A percentile compares a stretch with the other conserved stretches of the same genome.
These are phyloP conservation scores for Drosophila ogumai DNA, from an alignment of 1,140 invertebrate species.

Conservation along the genomic window DNA sequence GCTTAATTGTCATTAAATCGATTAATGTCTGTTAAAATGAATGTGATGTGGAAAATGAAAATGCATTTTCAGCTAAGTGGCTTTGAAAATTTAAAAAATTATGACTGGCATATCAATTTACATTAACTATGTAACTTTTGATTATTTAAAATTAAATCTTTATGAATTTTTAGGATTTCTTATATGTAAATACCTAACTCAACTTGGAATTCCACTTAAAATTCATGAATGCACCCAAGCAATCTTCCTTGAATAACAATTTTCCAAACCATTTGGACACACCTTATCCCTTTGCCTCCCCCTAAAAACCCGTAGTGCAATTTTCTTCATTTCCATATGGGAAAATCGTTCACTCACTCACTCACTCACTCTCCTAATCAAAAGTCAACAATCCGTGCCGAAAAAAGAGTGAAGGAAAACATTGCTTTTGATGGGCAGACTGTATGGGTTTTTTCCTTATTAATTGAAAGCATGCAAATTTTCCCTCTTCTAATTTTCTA, in stretches of 20 bases:
- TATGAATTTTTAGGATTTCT: background rate
- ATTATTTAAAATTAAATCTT: background rate
- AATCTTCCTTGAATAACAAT: constrained; percentile 7
- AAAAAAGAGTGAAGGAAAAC: constrained; percentile 33
- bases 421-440: constrained; percentile 19
- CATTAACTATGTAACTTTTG: background rate
- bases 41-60: constrained; percentile 16
- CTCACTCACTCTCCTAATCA: constrained; percentile 16
- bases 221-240: background rate
- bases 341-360: constrained; percentile 6
- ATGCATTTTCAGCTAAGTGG: constrained; percentile 16
- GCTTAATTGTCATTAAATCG: constrained; percentile 49
- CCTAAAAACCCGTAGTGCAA: constrained; percentile 9
- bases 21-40: constrained; percentile 28
- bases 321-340: constrained; percentile 15
- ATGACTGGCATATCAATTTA: background rate
- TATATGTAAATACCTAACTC: background rate
- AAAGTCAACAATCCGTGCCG: constrained; percentile 70
- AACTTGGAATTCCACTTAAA: background rate
- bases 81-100: constrained; percentile 11
- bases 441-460: constrained; percentile 63
- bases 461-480: constrained; percentile 76
- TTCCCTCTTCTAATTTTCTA: constrained; percentile 40
- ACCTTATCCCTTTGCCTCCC: constrained; percentile 9
- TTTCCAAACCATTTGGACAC: constrained; percentile 1